Percentiles rank a stretch among this genome's conserved stretches.
Evolutionary conservation across 1,140 invertebrate species (phyloP).

Genomic region (Drosophila varians): DNA sequence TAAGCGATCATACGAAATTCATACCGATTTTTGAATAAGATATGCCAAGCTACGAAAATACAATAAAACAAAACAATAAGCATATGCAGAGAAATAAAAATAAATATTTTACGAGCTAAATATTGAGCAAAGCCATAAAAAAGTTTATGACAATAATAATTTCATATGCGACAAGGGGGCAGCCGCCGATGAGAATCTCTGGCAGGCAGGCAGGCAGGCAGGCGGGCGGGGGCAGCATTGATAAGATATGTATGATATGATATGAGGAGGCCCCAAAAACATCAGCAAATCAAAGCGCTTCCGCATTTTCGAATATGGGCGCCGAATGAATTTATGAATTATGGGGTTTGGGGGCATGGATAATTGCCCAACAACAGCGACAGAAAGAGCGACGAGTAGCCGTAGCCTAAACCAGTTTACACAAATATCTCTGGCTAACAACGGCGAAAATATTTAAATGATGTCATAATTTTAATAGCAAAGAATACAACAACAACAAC

Average conservation of each 20-base stretch:
- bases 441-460: slow-evolving; percentile 80
- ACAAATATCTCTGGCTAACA: slow-evolving; percentile 55
- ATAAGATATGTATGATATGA: slow-evolving; percentile 34
- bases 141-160: slow-evolving; percentile 56
- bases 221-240: background rate
- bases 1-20: slow-evolving; percentile 56
- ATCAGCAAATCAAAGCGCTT: slow-evolving; percentile 66
- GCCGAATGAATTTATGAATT: slow-evolving; percentile 73
- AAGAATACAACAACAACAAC: slow-evolving; percentile 1
- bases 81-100: slow-evolving; percentile 16
- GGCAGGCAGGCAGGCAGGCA: too few relatives aligned
- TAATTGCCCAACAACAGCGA: slow-evolving; percentile 51
- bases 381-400: slow-evolving; percentile 34
- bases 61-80: slow-evolving; percentile 3
- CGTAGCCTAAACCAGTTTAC: slow-evolving; percentile 72
- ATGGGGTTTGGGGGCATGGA: slow-evolving; percentile 70
- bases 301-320: slow-evolving; percentile 71
- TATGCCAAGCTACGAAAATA: background rate
- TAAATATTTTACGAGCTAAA: slow-evolving; percentile 66
- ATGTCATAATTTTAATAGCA: slow-evolving; percentile 77
- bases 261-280: slow-evolving; percentile 43
- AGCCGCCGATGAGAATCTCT: slow-evolving; percentile 23
- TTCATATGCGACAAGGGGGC: slow-evolving; percentile 35
- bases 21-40: slow-evolving; percentile 13
- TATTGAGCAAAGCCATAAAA: slow-evolving; percentile 62